Conservation (phyloP, 2,888 invertebrate genomes). For the Brassicogethes aeneus region DNA sequence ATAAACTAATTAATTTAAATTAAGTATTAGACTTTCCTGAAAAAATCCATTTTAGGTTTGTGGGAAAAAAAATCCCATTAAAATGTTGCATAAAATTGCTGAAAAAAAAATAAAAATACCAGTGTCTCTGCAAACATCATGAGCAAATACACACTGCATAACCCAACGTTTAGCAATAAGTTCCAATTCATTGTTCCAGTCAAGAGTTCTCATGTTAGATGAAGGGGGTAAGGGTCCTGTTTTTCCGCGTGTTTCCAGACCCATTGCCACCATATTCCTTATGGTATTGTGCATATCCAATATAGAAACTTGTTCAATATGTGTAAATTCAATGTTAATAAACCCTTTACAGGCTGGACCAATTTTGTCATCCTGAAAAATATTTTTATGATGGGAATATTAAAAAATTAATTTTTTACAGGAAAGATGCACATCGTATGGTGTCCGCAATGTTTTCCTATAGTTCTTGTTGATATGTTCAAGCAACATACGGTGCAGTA, state of each 20-base stretch:
- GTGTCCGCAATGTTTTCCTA: constrained; percentile 29
- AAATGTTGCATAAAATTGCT: no score
- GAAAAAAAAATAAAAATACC: no score
- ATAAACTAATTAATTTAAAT: no score
- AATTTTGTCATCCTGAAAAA: constrained; percentile 11
- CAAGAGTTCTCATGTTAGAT: constrained; percentile 34
- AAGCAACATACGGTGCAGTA: constrained; percentile 32
- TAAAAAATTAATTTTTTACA: no score
- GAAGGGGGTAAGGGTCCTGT: constrained; percentile 39
- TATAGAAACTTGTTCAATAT: constrained; percentile 34
- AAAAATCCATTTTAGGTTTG: no score
- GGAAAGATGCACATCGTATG: constrained; percentile 31
- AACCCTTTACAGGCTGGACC: constrained; percentile 27
- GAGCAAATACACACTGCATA: constrained; percentile 36
- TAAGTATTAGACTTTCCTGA: no score
- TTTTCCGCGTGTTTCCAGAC: constrained; percentile 32
- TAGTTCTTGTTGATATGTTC: constrained; percentile 18
- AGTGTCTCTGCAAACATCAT: constrained; percentile 38
- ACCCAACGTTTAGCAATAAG: constrained; percentile 40
- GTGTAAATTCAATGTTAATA: constrained; percentile 28
- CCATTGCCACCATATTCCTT: constrained; percentile 36
- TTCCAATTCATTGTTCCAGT: constrained; percentile 41
- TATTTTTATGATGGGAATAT: no score
- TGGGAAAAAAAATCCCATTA: no score
- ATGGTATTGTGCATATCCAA: constrained; percentile 40